Evolutionary conservation across 30 jellyfish, hydroid and myxozoan genomes (phyloP), one percentile per base, ranked within the genome.

Genomic region (Aurelia aurita complex sp. Pacific): DNA sequence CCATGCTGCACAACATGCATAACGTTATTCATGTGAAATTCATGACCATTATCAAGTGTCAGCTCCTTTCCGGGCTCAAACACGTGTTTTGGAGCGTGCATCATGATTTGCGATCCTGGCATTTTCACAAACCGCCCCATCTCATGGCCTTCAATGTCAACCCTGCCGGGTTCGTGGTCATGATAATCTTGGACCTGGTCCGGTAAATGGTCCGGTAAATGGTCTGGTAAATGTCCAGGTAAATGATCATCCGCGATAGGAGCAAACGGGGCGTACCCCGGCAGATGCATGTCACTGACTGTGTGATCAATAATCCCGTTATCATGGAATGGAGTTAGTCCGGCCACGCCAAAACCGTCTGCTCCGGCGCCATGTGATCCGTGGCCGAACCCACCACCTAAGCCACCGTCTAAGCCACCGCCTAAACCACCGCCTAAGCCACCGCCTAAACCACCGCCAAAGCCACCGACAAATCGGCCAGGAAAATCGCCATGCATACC

Each of bases 1-100:
- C 79, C 86, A 66, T 86, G 96, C 65, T 86, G 83, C 0, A 86
- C 69, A 53, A 86, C 80, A 79, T 86, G 96, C 69, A 86, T 57
- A 43, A 15, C 86, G 63, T 86, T 86, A 67, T 76, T 86, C 83
- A 74, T 52, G 35, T 79, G 62, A 64, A 32, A 60, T 60, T 91
- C 98, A 46, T 87, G 69, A 19, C 81, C 86, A 10, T 80, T 66
- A 16, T 85, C 98, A 55, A 88, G 72, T 2, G 95, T 86, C 46
- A 94, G 42, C 79, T 94, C 97, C 76, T 80, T 80, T 11, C 97
- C 99, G 1, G 97, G 97, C 32, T 68, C 71, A 68, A 77, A 94
- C 19, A 77, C 18, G 54, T 89, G 97, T 64, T 81, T 81, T 18
- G 97, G 92, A 18, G 97, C 92, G 54, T 77, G 94, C 12, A 16